Base-by-base conservation (phyloP, 2,113 vertebrate species). In the Calidris pugnax region DNA sequence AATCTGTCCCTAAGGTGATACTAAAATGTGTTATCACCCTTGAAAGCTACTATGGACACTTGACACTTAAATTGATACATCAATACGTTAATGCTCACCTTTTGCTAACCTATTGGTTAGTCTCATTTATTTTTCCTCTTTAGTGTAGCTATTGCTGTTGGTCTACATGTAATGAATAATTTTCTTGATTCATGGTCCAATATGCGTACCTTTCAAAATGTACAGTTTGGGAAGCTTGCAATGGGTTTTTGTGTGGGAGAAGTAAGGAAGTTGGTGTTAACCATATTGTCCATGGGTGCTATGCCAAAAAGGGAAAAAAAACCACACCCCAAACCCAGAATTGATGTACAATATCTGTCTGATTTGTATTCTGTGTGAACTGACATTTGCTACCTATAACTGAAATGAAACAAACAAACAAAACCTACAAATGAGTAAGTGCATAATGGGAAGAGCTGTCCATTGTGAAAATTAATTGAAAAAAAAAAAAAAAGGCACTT, bases 41-140 rank as follows among this genome's bases (percentile, higher is more conserved):
- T 94, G 89, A 89, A 78, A 92, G 66, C 45, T 77, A 2, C 63
- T 72, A 15, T 50, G 57, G 85, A 71, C 89, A 57, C 73, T 87
- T 95, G 89, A 90, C 80, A 78, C 76, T 93, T 63, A 56, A 95
- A 48, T 6, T 87, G 74, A 85, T 87, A 50, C 39, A 90, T 53
- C 0, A 14, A 78, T 90, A 71, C 9, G 9, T 89, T 80, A 89
- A 68, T 68, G 60, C 13, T 96, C 74, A 89, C 71, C 80, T 95
- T 96, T 95, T 90, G 50, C 43, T 96, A 91, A 95, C 69, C 87
- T 87, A 39, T 93, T 89, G 89, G 48, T 83, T 89, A 59, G 43
- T 93, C 74, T 87, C 60, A 74, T 94, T 79, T 89, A 82, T 85
- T 89, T 80, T 94, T 75, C 47, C 39, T 32, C 57, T 73, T 91